These are phyloP conservation scores for Melanotaenia trifasciata DNA, from an alignment of 2,797 vertebrate species.

Conservation along the genomic window DNA sequence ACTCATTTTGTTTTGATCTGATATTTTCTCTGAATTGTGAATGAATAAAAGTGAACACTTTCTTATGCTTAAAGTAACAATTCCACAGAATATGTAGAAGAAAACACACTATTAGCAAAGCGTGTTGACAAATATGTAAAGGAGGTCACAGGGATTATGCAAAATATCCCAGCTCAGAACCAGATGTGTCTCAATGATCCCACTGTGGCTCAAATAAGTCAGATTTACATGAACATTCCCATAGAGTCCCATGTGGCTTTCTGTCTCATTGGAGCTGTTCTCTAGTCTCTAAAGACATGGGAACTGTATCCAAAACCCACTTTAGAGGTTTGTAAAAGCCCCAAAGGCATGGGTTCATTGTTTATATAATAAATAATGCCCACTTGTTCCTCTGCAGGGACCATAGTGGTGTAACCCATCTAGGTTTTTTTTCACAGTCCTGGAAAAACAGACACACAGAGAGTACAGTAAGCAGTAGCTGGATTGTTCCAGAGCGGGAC, in stretches of 20 bases:
- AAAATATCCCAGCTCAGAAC: conserved; percentile 34
- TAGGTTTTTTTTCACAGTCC: conserved; percentile 17
- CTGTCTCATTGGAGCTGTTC: conserved; percentile 21
- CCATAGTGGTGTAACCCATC: conserved; percentile 19
- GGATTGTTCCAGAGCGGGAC: conserved; percentile 34
- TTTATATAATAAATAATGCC: conserved; percentile 63
- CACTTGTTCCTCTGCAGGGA: conserved; percentile 28
- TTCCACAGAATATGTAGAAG: not conserved
- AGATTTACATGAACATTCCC: conserved; percentile 16
- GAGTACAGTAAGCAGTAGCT: conserved; percentile 37
- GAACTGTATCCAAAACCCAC: conserved; percentile 19
- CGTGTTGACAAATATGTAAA: conserved; percentile 19
- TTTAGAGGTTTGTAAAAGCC: conserved; percentile 21
- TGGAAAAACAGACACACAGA: conserved; percentile 39
- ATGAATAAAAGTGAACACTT: not conserved
- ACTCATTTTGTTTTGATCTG: no score
- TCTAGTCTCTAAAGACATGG: conserved; percentile 24
- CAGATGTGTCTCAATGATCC: conserved; percentile 44
- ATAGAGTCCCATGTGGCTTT: conserved; percentile 19
- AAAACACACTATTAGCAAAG: conserved; percentile 2
- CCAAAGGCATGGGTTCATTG: conserved; percentile 26
- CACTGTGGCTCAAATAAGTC: conserved; percentile 49
- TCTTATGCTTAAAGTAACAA: not conserved
- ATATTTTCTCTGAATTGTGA: not conserved
- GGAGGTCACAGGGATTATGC: conserved; percentile 36